phyloP scores from a whole-genome alignment of 2,113 vertebrate species.

The Aleadryas rufinucha region DNA sequence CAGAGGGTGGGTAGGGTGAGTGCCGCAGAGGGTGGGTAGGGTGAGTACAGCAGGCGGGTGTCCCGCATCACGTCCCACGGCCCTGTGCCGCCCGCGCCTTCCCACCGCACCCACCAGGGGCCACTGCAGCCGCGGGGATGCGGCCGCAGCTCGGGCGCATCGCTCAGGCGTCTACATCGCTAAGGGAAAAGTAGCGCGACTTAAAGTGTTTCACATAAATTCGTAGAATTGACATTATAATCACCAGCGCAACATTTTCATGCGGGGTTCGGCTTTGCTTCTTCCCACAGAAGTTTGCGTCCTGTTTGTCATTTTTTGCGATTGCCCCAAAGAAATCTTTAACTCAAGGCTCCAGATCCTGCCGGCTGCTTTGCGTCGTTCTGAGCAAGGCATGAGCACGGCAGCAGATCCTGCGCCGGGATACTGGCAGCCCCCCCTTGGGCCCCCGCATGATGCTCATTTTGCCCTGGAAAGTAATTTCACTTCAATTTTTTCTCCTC shows the following conservation, averaged over 20 bases:
- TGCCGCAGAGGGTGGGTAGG: accelerated
- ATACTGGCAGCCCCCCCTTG: not conserved
- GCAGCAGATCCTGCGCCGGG: not conserved
- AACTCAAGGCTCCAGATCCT: not conserved
- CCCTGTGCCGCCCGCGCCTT: not conserved
- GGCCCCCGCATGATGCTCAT: not conserved
- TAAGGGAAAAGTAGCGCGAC: accelerated
- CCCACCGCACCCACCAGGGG: constrained; percentile 5
- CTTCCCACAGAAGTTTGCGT: not conserved
- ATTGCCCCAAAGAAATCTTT: too few species aligned
- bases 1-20: not conserved
- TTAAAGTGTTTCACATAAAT: accelerated
- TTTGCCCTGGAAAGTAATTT: not conserved
- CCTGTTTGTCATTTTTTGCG: accelerated
- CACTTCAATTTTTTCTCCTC: accelerated
- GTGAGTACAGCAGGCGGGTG: accelerated
- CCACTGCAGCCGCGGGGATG: constrained; percentile 35
- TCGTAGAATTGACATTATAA: accelerated
- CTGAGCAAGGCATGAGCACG: not conserved
- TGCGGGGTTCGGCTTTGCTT: not conserved
- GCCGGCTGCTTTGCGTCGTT: accelerated
- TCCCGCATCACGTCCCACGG: not conserved
- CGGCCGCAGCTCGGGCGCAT: accelerated
- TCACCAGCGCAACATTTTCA: not conserved
- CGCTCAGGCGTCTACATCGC: accelerated